These are phyloP conservation scores for Bungarus multicinctus DNA, from an alignment of 2,113 vertebrate genomes.

Conservation along the genomic window DNA sequence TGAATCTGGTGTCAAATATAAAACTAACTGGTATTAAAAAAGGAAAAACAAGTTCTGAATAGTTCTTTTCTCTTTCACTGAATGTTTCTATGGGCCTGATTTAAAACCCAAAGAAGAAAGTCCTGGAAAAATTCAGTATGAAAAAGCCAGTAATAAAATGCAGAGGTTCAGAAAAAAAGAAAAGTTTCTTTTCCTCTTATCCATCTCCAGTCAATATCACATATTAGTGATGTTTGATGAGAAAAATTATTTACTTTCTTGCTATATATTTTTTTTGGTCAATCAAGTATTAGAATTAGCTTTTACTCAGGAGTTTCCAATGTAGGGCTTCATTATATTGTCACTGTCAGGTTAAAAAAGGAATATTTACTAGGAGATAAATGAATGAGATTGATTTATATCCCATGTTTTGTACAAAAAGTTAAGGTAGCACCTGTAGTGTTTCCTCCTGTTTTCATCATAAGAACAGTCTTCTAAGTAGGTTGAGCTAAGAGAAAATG, in stretches of 20 bases:
- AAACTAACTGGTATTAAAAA: not conserved
- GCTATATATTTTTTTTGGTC: not conserved
- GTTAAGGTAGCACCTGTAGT: not conserved
- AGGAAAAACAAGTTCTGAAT: not conserved
- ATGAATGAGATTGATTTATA: not conserved
- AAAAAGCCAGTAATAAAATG: not conserved
- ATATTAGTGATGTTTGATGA: not conserved
- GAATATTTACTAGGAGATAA: not conserved
- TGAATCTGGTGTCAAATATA: not conserved
- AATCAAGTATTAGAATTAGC: not conserved
- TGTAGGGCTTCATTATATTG: not conserved
- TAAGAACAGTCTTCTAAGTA: not conserved
- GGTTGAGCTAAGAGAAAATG: not conserved
- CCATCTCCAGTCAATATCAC: not conserved
- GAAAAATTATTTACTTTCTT: not conserved
- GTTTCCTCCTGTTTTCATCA: not conserved
- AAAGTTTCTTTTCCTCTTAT: not conserved
- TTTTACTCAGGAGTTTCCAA: not conserved
- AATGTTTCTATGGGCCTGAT: not conserved
- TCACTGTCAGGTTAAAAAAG: not conserved
- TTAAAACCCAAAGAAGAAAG: not conserved
- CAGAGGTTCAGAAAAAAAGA: not conserved
- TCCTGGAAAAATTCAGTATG: not conserved
- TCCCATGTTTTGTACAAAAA: not conserved
- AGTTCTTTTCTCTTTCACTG: not conserved